Evolutionary conservation across 2,113 vertebrate genomes (phyloP), one percentile per base, ranked within the genome.

Genomic region (Channa maculata): DNA sequence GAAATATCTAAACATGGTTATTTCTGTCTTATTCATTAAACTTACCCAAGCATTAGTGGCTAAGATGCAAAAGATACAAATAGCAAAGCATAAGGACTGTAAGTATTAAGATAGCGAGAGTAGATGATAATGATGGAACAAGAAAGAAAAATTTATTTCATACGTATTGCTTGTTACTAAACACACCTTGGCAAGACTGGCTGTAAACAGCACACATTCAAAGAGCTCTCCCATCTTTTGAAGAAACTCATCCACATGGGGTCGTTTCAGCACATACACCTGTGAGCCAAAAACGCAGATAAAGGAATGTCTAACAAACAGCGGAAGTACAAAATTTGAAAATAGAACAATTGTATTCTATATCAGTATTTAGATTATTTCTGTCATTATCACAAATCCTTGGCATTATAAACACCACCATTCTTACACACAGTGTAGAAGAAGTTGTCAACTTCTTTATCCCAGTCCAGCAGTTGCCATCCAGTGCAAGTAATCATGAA

Each of bases 401-500:
- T 7, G 6, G 39, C 1, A 46, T 9, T 13, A 14, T 7, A 39
- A 57, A 0, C 11, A 0, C 24, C 36, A 9, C 9, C 1, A 37
- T 13, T 38, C 6, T 39, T 37, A 38, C 6, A 14, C 8, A 62
- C 36, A 36, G 24, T 45, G 64, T 11, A 46, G 66, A 45, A 1
- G 10, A 45, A 1, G 10, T 39, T 43, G 3, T 73, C 53, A 9
- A 9, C 55, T 70, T 48, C 70, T 60, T 0, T 55, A 13, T 50
- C 34, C 61, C 49, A 58, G 88, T 44, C 51, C 71, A 70, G 77
- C 58, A 61, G 93, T 85, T 87, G 89, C 92, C 90, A 95, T 94
- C 97, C 92, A 95, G 95, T 95, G 95, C 98, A 99, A 99, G 98
- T 98, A 99, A 98, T 96, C 97, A 83, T 95, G 97, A 96, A 98